These are phyloP conservation scores for Caiman crocodilus DNA, from an alignment of 2,797 vertebrate species.

Conservation along the genomic window DNA sequence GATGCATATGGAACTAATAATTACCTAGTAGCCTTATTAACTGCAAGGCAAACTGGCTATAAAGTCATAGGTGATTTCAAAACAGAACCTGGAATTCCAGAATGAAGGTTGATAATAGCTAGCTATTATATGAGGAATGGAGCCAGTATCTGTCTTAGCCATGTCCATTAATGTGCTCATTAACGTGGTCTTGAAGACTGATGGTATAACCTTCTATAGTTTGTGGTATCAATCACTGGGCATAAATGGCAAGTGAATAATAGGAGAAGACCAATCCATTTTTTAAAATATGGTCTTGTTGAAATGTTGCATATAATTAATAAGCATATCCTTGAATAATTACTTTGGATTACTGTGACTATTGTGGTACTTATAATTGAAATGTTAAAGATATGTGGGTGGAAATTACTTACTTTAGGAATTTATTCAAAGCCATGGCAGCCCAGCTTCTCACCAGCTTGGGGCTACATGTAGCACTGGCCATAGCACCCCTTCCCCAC, in stretches of 20 bases:
- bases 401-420: not conserved
- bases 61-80: not conserved
- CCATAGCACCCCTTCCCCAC: too few species aligned
- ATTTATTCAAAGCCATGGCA: not conserved
- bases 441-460: too few species aligned
- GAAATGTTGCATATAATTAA: constrained; percentile 12
- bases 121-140: not conserved
- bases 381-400: not conserved
- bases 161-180: not conserved
- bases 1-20: not conserved
- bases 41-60: rapidly evolving
- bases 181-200: not conserved
- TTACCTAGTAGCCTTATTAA: not conserved
- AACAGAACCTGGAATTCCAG: not conserved
- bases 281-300: not conserved
- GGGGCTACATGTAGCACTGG: too few species aligned
- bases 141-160: not conserved
- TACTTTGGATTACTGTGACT: not conserved
- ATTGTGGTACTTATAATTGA: constrained; percentile 1
- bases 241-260: not conserved
- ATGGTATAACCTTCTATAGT: not conserved
- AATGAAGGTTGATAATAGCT: not conserved
- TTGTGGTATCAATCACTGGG: not conserved
- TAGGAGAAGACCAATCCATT: not conserved
- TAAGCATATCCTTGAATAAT: not conserved